A percentile compares a stretch with the other conserved stretches of the same genome.
These are phyloP conservation scores for Oceanodroma leucorhoa DNA, from an alignment of 2,797 vertebrate genomes.

Conservation along the genomic window DNA sequence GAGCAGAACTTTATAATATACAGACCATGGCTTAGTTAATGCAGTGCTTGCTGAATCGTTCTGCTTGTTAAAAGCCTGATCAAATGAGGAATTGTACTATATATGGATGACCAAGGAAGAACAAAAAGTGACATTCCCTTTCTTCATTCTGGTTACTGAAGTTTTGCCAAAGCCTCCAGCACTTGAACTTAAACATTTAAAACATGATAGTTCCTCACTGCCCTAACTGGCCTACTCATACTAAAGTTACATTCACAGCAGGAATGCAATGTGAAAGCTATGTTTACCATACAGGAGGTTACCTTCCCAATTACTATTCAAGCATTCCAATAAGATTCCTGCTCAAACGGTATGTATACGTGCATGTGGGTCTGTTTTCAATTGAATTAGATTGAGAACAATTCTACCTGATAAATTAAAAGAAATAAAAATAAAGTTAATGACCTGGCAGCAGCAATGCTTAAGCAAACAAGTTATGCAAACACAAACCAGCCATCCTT, in stretches of 20 bases:
- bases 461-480: conserved; percentile 64
- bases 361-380: conserved; percentile 65
- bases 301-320: background rate
- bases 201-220: background rate
- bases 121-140: conserved; percentile 4
- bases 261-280: background rate
- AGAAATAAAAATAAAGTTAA: conserved; percentile 71
- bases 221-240: background rate
- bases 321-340: background rate
- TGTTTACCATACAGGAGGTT: background rate
- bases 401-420: conserved; percentile 73
- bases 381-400: conserved; percentile 47
- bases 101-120: conserved; percentile 6
- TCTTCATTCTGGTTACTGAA: background rate
- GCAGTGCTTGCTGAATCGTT: background rate
- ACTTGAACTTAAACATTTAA: conserved; percentile 3
- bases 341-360: background rate
- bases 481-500: conserved; percentile 52
- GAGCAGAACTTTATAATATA: background rate
- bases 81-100: background rate
- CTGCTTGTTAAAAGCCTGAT: background rate
- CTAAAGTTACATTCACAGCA: background rate
- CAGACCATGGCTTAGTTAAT: background rate
- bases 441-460: conserved; percentile 61
- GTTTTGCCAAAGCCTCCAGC: conserved; percentile 26